Percentiles rank a stretch among this genome's conserved stretches.
Conservation (phyloP, 2,888 invertebrate genomes). For the Dolomedes plantarius region DNA sequence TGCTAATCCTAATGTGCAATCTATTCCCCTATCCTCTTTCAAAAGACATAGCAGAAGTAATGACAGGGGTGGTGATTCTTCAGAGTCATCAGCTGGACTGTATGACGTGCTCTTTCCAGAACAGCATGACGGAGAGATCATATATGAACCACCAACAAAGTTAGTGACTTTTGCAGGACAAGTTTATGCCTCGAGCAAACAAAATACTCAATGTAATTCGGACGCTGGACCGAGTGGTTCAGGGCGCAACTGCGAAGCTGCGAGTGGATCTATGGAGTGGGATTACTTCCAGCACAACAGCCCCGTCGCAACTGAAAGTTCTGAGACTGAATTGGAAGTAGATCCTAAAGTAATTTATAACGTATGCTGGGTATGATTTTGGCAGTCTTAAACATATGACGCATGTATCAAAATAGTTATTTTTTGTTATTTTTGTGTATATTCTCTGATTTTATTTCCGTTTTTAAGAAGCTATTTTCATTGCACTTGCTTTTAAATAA, state of each 20-base stretch:
- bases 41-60: background rate
- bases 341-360: background rate
- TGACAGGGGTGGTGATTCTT: conserved; percentile 5
- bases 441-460: background rate
- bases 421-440: background rate
- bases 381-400: background rate
- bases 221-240: background rate
- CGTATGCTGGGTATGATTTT: conserved; percentile 41
- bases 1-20: conserved; percentile 6
- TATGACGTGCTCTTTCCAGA: conserved; percentile 37
- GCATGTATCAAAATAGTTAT: background rate
- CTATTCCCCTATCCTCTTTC: conserved; percentile 36
- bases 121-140: conserved; percentile 30
- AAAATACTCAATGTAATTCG: background rate
- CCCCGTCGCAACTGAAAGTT: background rate
- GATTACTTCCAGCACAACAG: conserved; percentile 35
- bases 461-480: background rate
- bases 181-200: conserved; percentile 19
- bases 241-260: background rate
- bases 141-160: conserved; percentile 28
- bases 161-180: conserved; percentile 41
- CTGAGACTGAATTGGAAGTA: background rate
- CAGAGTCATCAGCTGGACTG: conserved; percentile 37
- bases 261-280: conserved; percentile 34
- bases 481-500: background rate